Evolutionary conservation across 1,140 invertebrate genomes (phyloP).

Genomic region (Heliconius hewitsoni): DNA sequence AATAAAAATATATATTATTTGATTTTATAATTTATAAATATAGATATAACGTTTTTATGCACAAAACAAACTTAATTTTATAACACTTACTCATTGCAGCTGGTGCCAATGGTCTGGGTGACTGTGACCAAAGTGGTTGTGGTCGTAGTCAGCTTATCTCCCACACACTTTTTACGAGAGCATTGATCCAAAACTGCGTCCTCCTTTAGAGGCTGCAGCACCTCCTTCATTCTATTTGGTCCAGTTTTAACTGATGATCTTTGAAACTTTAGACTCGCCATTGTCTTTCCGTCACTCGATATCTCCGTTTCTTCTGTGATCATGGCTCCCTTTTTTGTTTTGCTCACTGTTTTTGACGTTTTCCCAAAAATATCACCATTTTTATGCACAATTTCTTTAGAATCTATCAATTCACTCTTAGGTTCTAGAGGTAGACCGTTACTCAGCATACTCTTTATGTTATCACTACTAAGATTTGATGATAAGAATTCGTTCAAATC

Average conservation of each 20-base stretch:
- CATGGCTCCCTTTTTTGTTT: constrained; percentile 67
- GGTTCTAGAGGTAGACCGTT: constrained; percentile 64
- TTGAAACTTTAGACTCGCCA: constrained; percentile 70
- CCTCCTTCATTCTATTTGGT: constrained; percentile 65
- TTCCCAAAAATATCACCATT: constrained; percentile 64
- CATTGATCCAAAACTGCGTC: constrained; percentile 58
- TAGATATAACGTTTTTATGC: too few species aligned
- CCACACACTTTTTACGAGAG: constrained; percentile 63
- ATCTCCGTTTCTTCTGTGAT: constrained; percentile 75
- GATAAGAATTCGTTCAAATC: constrained; percentile 61
- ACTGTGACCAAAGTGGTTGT: constrained; percentile 74
- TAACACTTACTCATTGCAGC: constrained; percentile 78
- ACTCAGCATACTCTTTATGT: constrained; percentile 64
- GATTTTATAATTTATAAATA: too few species aligned
- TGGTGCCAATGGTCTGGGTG: constrained; percentile 68
- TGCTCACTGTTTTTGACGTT: constrained; percentile 65
- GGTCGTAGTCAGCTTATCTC: constrained; percentile 67
- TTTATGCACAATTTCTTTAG: constrained; percentile 65
- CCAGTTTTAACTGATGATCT: constrained; percentile 69
- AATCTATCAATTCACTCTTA: constrained; percentile 59
- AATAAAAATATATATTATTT: too few species aligned
- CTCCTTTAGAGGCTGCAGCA: constrained; percentile 60
- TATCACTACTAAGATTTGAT: constrained; percentile 59
- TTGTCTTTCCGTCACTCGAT: constrained; percentile 66
- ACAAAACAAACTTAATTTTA: neutral